Conservation (phyloP, 2,888 invertebrate genomes). For the Tipula lateralis region DNA sequence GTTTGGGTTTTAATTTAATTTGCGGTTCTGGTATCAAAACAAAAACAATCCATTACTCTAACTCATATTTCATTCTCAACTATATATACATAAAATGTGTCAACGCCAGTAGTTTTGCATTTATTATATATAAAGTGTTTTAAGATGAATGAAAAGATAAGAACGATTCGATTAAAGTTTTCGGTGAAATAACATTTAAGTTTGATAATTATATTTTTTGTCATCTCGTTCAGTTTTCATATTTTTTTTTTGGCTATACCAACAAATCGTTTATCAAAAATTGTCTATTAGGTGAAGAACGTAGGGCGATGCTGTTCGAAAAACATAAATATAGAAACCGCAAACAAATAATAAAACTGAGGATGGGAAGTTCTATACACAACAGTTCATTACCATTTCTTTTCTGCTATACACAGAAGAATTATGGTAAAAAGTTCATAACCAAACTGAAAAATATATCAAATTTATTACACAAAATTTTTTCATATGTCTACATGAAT, state of each 20-base stretch:
- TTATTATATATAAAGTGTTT: background rate
- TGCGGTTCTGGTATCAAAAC: background rate
- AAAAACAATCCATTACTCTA: background rate
- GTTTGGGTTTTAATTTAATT: background rate
- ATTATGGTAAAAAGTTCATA: no score
- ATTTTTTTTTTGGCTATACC: background rate
- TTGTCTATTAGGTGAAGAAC: background rate
- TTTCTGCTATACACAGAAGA: no score
- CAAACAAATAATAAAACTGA: background rate
- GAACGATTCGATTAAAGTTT: background rate
- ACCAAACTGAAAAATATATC: no score
- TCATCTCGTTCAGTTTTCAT: background rate
- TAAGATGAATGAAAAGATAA: background rate
- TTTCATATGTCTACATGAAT: no score
- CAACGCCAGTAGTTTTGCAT: background rate
- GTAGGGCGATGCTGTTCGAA: background rate
- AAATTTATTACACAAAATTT: no score
- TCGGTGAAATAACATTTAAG: background rate
- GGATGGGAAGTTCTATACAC: background rate
- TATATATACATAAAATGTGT: background rate
- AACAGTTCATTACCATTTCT: background rate
- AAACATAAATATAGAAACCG: no score
- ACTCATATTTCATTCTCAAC: background rate
- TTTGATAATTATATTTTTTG: background rate
- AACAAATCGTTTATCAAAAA: background rate